Base-by-base conservation (phyloP, 2,888 invertebrate genomes). In the Phaonia tiefii region DNA sequence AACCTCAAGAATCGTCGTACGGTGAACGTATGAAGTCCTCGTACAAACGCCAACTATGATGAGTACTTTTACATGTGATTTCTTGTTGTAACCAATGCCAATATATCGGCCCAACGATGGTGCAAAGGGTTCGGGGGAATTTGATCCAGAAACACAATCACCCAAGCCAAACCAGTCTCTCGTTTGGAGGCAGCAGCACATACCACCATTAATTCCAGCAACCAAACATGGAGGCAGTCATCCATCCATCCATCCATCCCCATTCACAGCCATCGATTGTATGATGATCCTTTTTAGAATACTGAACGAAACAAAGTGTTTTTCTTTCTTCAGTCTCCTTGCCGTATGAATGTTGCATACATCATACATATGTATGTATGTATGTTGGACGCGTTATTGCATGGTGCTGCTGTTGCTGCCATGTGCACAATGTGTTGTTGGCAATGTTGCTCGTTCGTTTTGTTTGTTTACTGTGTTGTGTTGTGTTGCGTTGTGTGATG, bases 271-370 rank as follows among this genome's bases (percentile, higher is more conserved):
- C 63, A 81, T 75, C 81, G 75, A 75, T 78, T 81, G 60, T 46
- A 69, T 72, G 49, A 80, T 78, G 49, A 80, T 78, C 63, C 78
- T 78, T 81, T 81, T 75, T 72, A 58, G 81, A 81, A 81, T 81
- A 78, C 72, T 73, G 73, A 80, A 49, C 58, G 78, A 78, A 75
- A 72, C 60, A 72, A 56, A 63, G 42, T 63, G 17, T 63, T 63
- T 39, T 11, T 60, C 5, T 37, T 31, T 5, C 31, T 31, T 5
- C 31, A 31, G 3, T 31, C 31, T 31, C n/a, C n/a, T n/a, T n/a
- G n/a, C n/a, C 31, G 31, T 5, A 3, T 31, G 31, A 5, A 8
- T 31, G 31, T 31, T 31, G 31, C 31, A 31, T 31, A 31, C 31
- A 31, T 31, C n/a, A 46, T 13, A 7, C 46, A 15, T 10, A 20